phyloP scores from a whole-genome alignment of 2,888 invertebrate genomes.

The Platerodrilus igneus region DNA sequence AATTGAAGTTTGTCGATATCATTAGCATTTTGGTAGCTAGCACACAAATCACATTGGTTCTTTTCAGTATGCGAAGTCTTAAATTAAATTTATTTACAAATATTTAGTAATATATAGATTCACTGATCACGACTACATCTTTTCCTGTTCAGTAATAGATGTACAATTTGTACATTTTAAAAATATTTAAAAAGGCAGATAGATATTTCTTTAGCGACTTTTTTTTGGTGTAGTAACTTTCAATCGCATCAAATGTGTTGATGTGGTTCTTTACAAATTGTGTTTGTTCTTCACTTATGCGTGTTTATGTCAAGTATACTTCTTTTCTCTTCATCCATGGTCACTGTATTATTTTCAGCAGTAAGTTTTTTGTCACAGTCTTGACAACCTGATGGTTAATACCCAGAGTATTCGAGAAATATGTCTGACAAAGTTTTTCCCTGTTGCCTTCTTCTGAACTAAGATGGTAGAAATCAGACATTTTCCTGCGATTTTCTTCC shows the following conservation, averaged over 20 bases:
- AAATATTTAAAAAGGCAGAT: too few relatives aligned
- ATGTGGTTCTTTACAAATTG: conserved; percentile 1
- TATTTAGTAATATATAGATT: conserved; percentile 1
- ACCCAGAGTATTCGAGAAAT: conserved; percentile 2
- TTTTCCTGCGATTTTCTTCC: conserved; percentile 1
- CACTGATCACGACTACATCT: neutral
- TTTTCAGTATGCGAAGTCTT: neutral
- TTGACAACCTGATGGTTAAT: conserved; percentile 5
- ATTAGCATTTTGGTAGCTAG: conserved; percentile 1
- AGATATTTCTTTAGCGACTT: conserved; percentile 1
- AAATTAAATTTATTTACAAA: conserved; percentile 3
- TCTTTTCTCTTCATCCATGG: conserved; percentile 4
- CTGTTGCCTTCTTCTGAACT: neutral
- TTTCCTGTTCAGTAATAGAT: neutral
- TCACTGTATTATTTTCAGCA: neutral
- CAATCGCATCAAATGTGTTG: conserved; percentile 2
- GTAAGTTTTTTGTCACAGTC: neutral
- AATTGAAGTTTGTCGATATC: neutral
- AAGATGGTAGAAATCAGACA: conserved; percentile 2
- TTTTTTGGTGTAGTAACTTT: conserved; percentile 1
- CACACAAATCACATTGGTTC: neutral
- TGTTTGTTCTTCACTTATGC: conserved; percentile 4
- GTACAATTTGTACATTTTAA: conserved; percentile 5
- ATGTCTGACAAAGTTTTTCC: conserved; percentile 8
- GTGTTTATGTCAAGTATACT: neutral